A percentile compares a stretch with the other conserved stretches of the same genome.
Conservation (phyloP, 2,888 invertebrate species). For the Noctua comes region DNA sequence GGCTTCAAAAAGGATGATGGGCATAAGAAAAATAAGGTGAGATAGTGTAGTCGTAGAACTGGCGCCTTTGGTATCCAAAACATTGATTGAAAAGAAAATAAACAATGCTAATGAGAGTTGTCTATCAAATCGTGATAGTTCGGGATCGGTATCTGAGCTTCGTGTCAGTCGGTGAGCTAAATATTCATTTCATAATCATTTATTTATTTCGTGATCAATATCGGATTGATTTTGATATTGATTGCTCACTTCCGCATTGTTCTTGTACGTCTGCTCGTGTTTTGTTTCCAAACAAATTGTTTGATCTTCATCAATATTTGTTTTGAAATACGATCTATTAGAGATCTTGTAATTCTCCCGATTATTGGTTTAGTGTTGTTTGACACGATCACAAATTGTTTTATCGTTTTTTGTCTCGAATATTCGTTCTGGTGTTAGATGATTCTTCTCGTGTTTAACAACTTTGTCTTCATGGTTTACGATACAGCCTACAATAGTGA, state of each 20-base stretch:
- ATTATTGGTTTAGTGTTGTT: conserved; percentile 57
- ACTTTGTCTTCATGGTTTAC: neutral
- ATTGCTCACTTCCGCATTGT: conserved; percentile 87
- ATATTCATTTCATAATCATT: conserved; percentile 86
- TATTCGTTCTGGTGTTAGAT: conserved; percentile 4
- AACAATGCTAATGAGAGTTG: conserved; percentile 85
- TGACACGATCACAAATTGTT: conserved; percentile 42
- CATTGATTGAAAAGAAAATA: conserved; percentile 81
- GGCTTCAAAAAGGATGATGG: conserved; percentile 22
- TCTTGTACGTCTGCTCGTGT: conserved; percentile 69
- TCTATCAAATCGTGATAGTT: conserved; percentile 78
- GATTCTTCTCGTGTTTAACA: neutral
- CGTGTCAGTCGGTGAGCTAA: conserved; percentile 67
- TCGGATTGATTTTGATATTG: conserved; percentile 85
- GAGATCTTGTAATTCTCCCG: conserved; percentile 56
- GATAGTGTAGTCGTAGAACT: conserved; percentile 37
- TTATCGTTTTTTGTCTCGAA: conserved; percentile 26
- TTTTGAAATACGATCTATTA: conserved; percentile 64
- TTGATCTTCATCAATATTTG: conserved; percentile 66
- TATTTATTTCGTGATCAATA: conserved; percentile 84
- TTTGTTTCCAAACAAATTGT: conserved; percentile 71
- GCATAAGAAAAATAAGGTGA: conserved; percentile 19
- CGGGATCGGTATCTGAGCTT: conserved; percentile 49
- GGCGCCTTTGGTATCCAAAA: conserved; percentile 69
- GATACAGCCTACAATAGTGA: neutral